Conservation (phyloP, 2,888 invertebrate genomes). For the Callosobruchus maculatus region DNA sequence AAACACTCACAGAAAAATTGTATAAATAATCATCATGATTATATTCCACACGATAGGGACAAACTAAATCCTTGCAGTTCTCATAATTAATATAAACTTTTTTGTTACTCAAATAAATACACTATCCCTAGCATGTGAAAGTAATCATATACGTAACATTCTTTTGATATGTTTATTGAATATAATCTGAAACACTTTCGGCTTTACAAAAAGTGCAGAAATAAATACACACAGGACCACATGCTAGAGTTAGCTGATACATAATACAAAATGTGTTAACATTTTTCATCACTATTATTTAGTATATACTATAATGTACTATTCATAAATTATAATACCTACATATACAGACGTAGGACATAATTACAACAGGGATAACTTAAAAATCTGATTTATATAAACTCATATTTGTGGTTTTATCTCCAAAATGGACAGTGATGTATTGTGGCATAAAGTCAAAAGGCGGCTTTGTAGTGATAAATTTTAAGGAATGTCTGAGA, state of each 20-base stretch:
- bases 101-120: conserved; percentile 3
- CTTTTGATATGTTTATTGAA: conserved; percentile 1
- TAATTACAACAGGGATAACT: too few relatives aligned
- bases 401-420: too few relatives aligned
- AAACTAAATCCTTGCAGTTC: conserved; percentile 22
- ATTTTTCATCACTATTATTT: too few relatives aligned
- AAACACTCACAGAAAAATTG: background rate
- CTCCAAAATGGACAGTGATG: too few relatives aligned
- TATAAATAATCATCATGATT: background rate
- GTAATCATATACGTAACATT: conserved; percentile 9
- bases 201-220: conserved; percentile 3
- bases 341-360: too few relatives aligned
- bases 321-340: too few relatives aligned
- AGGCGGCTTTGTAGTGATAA: too few relatives aligned
- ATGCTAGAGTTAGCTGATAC: conserved; percentile 26
- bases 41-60: conserved; percentile 40
- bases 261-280: too few relatives aligned
- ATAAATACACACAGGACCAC: conserved; percentile 23
- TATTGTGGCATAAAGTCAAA: too few relatives aligned
- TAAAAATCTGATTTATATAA: too few relatives aligned
- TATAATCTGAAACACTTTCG: background rate
- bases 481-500: too few relatives aligned
- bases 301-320: too few relatives aligned
- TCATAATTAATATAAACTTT: conserved; percentile 14
- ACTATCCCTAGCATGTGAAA: conserved; percentile 43